Base-by-base conservation (phyloP, 2,797 vertebrate species). In the Crypturellus tataupa region DNA sequence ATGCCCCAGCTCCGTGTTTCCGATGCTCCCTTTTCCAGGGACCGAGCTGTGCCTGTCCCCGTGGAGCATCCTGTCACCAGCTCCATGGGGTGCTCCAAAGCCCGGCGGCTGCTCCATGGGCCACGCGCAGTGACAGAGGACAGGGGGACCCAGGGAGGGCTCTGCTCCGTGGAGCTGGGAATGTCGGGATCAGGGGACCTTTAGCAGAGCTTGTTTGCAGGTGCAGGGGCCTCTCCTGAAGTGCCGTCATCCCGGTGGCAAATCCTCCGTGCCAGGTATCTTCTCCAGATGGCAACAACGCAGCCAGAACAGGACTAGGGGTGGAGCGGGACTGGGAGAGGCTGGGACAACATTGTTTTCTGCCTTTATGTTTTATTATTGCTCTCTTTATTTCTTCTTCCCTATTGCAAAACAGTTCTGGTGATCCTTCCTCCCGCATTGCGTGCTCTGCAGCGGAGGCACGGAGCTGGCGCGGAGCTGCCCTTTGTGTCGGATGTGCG, bases 401-500 rank as follows among this genome's bases (percentile, higher is more conserved):
- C 10, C 16, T 55, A 55, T 18, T 55, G 53, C 53, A 37, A 14
- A 14, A 0, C 25, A 39, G 0, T 86, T 77, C 75, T 89, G 73
- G 51, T 84, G 71, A 67, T 86, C 37, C 73, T 77, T 87, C 90
- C 68, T 71, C 83, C 56, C 62, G 59, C 87, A 55, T 24, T 72
- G 3, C 42, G 9, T 80, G 58, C 58, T 93, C 94, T 70, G 63
- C 72, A 93, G 39, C 55, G 63, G 69, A 80, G n/a, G 27, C 69
- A 76, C n/a, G 77, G 70, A 87, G 51, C 85, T 95, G 95, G 89
- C 87, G 76, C 4, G 0, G 1, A 83, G 35, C 10, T 1, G 69
- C 51, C 93, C 92, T 95, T 95, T 96, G 92, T 95, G 87, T 89
- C 79, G 91, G 70, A 37, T 81, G 27, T 90, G 78, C 58, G 44